A percentile compares a stretch with the other conserved stretches of the same genome.
These are phyloP conservation scores for Drosophila demipolita DNA, from an alignment of 2,888 invertebrate genomes.

Conservation along the genomic window DNA sequence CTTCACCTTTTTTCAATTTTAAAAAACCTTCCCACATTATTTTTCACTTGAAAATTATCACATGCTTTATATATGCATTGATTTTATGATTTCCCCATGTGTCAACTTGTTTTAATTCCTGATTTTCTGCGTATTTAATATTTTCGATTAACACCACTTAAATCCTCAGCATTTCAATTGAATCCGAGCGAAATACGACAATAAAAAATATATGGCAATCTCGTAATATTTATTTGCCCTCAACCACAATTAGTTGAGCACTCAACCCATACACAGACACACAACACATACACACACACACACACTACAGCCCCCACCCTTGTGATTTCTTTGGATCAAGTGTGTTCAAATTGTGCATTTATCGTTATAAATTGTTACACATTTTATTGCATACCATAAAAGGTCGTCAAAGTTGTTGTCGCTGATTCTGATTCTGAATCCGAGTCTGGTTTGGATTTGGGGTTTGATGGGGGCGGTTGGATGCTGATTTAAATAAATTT, in stretches of 20 bases:
- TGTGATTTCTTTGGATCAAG: not conserved
- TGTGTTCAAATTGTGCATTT: conserved; percentile 21
- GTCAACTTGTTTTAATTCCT: not conserved
- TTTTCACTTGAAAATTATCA: not conserved
- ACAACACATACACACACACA: conserved; percentile 1
- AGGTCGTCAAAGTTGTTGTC: conserved; percentile 67
- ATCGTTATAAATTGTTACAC: conserved; percentile 56
- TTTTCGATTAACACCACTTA: conserved; percentile 23
- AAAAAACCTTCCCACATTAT: not conserved
- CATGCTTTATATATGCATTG: not conserved
- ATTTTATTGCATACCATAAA: conserved; percentile 72
- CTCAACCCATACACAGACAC: conserved; percentile 42
- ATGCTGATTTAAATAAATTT: conserved; percentile 78
- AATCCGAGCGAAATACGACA: conserved; percentile 61
- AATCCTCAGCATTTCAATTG: conserved; percentile 31
- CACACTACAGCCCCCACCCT: not conserved
- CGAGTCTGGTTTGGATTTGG: conserved; percentile 2
- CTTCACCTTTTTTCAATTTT: not conserved
- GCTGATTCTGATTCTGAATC: conserved; percentile 25
- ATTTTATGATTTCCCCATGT: not conserved
- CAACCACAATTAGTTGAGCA: conserved; percentile 51
- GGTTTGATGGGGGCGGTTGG: conserved; percentile 64
- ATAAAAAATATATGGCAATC: conserved; percentile 68
- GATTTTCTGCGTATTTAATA: not conserved
- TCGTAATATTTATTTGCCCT: conserved; percentile 8